Conservation (phyloP, 2,888 invertebrate species). For the Stenolophus ochropezus region DNA sequence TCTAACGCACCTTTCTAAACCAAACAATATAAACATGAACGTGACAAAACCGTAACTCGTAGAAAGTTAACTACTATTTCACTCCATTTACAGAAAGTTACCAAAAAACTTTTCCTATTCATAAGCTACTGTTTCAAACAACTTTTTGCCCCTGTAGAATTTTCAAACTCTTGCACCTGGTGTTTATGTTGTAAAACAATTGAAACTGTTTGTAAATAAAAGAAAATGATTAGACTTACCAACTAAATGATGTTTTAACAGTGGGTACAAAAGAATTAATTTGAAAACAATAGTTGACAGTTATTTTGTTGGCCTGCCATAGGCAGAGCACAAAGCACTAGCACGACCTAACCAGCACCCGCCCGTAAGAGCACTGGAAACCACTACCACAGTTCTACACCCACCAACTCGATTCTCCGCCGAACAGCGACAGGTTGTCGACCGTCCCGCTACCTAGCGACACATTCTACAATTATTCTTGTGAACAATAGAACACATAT, state of each 20-base stretch:
- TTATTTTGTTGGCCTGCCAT: slow-evolving; percentile 52
- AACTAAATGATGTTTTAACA: slow-evolving; percentile 12
- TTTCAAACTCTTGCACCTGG: slow-evolving; percentile 27
- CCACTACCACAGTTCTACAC: background rate
- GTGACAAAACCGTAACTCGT: slow-evolving; percentile 61
- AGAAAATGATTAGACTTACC: slow-evolving; percentile 35
- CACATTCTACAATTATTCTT: background rate
- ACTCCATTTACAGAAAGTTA: slow-evolving; percentile 56
- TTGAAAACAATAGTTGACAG: slow-evolving; percentile 57
- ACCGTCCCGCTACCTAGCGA: background rate
- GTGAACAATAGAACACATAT: background rate
- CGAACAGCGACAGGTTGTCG: slow-evolving; percentile 27
- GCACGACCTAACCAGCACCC: slow-evolving; percentile 33
- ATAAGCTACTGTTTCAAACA: slow-evolving; percentile 4
- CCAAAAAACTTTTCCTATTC: slow-evolving; percentile 43
- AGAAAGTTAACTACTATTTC: slow-evolving; percentile 60
- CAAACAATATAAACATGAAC: slow-evolving; percentile 61
- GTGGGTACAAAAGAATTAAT: background rate
- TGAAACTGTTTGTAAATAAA: slow-evolving; percentile 21
- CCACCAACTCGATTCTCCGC: slow-evolving; percentile 11
- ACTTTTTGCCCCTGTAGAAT: slow-evolving; percentile 15
- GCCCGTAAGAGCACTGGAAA: slow-evolving; percentile 6
- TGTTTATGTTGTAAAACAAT: slow-evolving; percentile 25
- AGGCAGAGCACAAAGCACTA: slow-evolving; percentile 45
- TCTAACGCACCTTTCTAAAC: slow-evolving; percentile 62